Conservation (phyloP, 2,113 vertebrate species). For the Ictalurus furcatus region DNA sequence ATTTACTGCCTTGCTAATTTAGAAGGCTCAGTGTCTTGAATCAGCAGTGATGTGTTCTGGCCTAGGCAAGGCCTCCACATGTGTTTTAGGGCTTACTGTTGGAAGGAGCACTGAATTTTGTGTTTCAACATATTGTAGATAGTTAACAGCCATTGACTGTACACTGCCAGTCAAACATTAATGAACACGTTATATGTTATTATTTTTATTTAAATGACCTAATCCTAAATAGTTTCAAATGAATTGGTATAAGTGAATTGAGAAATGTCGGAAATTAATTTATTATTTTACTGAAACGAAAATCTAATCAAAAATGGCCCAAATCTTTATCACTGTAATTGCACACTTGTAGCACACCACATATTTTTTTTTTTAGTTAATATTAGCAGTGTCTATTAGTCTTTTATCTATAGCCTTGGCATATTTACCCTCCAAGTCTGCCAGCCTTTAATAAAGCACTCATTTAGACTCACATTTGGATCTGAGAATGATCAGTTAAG, state of each 20-base stretch:
- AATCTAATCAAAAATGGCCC: neutral
- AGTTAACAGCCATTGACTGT: neutral
- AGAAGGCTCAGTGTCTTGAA: neutral
- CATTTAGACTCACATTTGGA: neutral
- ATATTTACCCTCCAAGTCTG: neutral
- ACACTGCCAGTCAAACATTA: neutral
- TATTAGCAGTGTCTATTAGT: neutral
- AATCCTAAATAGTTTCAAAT: neutral
- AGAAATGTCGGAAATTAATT: neutral
- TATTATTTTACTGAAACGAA: neutral
- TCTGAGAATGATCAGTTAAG: neutral
- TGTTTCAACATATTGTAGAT: neutral
- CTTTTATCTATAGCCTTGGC: neutral
- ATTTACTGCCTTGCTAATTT: neutral
- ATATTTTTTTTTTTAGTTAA: neutral
- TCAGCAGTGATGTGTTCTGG: neutral
- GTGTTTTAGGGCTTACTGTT: neutral
- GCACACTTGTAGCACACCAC: neutral
- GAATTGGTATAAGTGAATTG: neutral
- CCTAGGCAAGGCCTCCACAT: neutral
- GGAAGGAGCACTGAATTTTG: neutral
- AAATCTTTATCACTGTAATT: neutral
- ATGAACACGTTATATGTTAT: neutral
- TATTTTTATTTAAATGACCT: neutral
- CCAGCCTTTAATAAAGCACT: neutral